phyloP scores from a whole-genome alignment of 1,140 invertebrate genomes.

The Monochamus saltuarius region DNA sequence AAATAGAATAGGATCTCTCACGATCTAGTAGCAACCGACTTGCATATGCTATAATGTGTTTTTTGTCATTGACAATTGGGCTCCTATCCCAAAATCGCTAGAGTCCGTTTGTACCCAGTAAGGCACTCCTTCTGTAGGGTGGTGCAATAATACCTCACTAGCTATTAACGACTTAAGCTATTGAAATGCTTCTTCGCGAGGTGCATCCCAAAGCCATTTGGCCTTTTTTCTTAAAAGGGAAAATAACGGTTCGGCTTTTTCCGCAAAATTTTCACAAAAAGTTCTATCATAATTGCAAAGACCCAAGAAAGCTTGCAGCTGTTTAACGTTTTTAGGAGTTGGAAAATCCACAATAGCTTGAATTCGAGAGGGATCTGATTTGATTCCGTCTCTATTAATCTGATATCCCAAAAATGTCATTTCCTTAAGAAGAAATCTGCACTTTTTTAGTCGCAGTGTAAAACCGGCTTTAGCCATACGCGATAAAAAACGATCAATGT shows the following conservation, averaged over 20 bases:
- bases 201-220: conserved; percentile 7
- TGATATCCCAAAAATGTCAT: conserved; percentile 10
- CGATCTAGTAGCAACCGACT: neutral
- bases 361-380: neutral
- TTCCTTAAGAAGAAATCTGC: neutral
- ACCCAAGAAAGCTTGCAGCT: conserved; percentile 34
- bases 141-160: neutral
- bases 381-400: neutral
- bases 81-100: conserved; percentile 1
- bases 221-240: conserved; percentile 5
- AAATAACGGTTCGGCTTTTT: neutral
- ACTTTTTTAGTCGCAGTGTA: conserved; percentile 17
- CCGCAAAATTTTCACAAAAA: conserved; percentile 25
- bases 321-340: conserved; percentile 28
- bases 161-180: neutral
- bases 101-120: conserved; percentile 4
- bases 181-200: conserved; percentile 9
- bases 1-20: conserved; percentile 5
- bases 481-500: conserved; percentile 9
- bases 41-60: neutral
- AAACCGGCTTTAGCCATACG: conserved; percentile 9
- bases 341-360: conserved; percentile 22
- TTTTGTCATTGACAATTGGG: neutral
- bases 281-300: conserved; percentile 25
- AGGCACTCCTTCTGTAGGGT: neutral